Evolutionary conservation across 1,140 invertebrate species (phyloP).

Genomic region (Paramacrobiotus metropolitanus): DNA sequence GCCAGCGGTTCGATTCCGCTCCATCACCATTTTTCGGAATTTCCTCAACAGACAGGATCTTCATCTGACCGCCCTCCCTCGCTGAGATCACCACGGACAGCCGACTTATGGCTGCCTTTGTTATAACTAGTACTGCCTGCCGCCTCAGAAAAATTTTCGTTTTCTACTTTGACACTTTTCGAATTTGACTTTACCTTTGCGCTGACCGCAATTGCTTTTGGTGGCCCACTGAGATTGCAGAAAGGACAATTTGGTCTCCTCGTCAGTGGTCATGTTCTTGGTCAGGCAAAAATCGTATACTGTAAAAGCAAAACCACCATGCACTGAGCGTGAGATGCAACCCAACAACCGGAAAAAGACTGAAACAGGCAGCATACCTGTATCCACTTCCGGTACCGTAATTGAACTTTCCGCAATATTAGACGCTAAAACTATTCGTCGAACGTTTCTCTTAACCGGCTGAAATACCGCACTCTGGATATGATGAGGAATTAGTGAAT

Average conservation of each 20-base stretch:
- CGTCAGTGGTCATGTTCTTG: conserved; percentile 49
- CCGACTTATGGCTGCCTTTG: too few relatives aligned
- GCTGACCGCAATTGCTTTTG: conserved; percentile 61
- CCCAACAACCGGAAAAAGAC: conserved; percentile 5
- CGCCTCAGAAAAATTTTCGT: too few relatives aligned
- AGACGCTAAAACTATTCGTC: conserved; percentile 57
- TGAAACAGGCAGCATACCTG: conserved; percentile 28
- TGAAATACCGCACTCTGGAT: neutral
- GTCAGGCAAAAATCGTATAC: conserved; percentile 89
- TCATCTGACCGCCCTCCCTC: too few relatives aligned
- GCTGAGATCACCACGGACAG: too few relatives aligned
- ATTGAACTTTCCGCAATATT: conserved; percentile 94
- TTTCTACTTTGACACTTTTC: too few relatives aligned
- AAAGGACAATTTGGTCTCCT: conserved; percentile 46
- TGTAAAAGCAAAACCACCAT: conserved; percentile 22
- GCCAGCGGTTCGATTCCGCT: too few relatives aligned
- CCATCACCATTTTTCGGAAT: too few relatives aligned
- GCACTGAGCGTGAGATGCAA: neutral
- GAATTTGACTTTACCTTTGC: conserved; percentile 30
- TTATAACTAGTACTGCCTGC: too few relatives aligned
- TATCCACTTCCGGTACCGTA: conserved; percentile 73
- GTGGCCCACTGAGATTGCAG: conserved; percentile 64
- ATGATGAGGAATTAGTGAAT: neutral
- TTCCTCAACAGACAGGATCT: too few relatives aligned
- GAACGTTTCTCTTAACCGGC: neutral